Base-by-base conservation (phyloP, 2,797 vertebrate species). In the Clarias fuscus region DNA sequence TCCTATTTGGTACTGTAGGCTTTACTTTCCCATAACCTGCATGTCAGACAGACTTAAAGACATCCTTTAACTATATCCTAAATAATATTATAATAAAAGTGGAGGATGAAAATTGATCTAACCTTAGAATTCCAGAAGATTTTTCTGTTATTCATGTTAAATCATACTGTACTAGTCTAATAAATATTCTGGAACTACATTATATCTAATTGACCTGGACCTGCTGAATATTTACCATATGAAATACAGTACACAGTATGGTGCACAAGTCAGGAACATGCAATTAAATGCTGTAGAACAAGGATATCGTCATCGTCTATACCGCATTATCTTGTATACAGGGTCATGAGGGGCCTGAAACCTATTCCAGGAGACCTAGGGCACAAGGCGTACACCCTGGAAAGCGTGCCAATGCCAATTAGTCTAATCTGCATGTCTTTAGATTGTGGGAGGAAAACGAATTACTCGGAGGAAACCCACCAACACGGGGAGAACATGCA, bases 1-100 rank as follows among this genome's bases (percentile, higher is more conserved):
- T 30, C 79, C 24, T 82, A 82, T 53, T 82, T 82, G 43, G 64
- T 56, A 56, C 3, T 56, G 53, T 30, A 82, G n/a, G n/a, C 30
- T 67, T 40, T 67, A 24, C 17, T 27, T 67, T 81, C 11, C 43
- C 5, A 80, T 6, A 13, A 6, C 30, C 59, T 79, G 77, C 37
- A 27, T 80, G 14, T 43, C 78, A 80, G 48, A 5, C 3, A 78
- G 76, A 61, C 22, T 33, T 13, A 58, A 76, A 30, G 13, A 40
- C 59, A 80, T 64, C 14, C 14, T 4, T 62, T 1, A 20, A 80
- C 14, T 37, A 18, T 43, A 13, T 40, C 59, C 40, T 64, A 65
- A 81, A 65, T 43, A 37, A 37, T 4, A 37, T 4, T 37, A 81
- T 30, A 65, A 24, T 64, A 5, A 80, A 64, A 80, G 15, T 40